A percentile compares a stretch with the other conserved stretches of the same genome.
Conservation (phyloP, 2,888 invertebrate species). For the Aethes cnicana region DNA sequence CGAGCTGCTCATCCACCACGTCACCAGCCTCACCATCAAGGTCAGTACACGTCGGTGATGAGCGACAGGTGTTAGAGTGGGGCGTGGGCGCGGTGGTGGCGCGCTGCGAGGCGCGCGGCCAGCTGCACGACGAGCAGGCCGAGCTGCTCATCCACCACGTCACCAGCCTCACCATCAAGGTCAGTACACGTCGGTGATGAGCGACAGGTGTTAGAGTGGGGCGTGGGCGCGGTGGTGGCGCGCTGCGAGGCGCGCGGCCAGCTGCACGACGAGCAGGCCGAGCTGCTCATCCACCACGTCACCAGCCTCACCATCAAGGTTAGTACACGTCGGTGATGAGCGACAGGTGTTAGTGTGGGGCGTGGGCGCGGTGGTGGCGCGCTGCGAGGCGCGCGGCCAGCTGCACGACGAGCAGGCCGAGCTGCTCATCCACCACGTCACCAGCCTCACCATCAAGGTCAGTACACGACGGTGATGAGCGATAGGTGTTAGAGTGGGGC, state of each 20-base stretch:
- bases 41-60: too few relatives aligned
- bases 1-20: slow-evolving; percentile 69
- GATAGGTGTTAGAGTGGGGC: too few relatives aligned
- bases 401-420: too few relatives aligned
- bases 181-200: too few relatives aligned
- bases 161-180: slow-evolving; percentile 78
- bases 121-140: slow-evolving; percentile 75
- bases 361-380: too few relatives aligned
- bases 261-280: slow-evolving; percentile 75
- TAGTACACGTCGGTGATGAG: too few relatives aligned
- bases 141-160: slow-evolving; percentile 74
- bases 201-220: slow-evolving; percentile 73
- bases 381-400: too few relatives aligned
- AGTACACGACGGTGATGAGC: too few relatives aligned
- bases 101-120: slow-evolving; percentile 72
- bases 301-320: slow-evolving; percentile 79
- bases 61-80: slow-evolving; percentile 73
- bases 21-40: slow-evolving; percentile 78
- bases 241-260: slow-evolving; percentile 74
- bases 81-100: slow-evolving; percentile 71
- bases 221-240: slow-evolving; percentile 68
- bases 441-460: too few relatives aligned
- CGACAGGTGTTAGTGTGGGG: too few relatives aligned
- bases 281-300: slow-evolving; percentile 72
- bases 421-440: too few relatives aligned